Percentiles rank a stretch among this genome's conserved stretches.
phyloP scores from a whole-genome alignment of 2,113 vertebrate species.

The Lamprologus lemairii region DNA sequence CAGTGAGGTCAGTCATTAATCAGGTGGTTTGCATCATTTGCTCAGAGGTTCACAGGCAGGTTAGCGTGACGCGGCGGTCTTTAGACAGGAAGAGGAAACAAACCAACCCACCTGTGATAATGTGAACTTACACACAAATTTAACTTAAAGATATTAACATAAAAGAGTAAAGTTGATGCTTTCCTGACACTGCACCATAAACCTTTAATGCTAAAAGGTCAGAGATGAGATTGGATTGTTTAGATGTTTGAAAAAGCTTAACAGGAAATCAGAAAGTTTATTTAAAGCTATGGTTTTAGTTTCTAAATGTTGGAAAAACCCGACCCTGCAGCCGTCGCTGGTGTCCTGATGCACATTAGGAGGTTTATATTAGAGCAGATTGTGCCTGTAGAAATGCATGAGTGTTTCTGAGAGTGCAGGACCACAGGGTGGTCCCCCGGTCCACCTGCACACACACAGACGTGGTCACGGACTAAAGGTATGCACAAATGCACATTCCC shows the following conservation, averaged over 20 bases:
- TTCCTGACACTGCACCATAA: neutral
- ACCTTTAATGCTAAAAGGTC: neutral
- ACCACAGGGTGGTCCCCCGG: conserved; percentile 8
- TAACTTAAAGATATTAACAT: neutral
- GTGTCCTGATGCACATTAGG: neutral
- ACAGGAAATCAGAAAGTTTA: neutral
- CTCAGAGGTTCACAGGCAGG: neutral
- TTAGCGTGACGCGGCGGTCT: neutral
- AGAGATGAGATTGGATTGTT: neutral
- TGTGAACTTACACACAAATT: accelerated
- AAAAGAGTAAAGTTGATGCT: neutral
- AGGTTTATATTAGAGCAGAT: neutral
- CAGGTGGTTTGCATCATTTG: neutral
- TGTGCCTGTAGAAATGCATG: neutral
- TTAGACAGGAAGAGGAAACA: neutral
- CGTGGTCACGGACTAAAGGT: neutral
- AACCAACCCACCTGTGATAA: neutral
- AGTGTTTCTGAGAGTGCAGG: neutral
- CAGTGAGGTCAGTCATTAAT: neutral
- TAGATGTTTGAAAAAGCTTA: neutral
- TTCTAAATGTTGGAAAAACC: neutral
- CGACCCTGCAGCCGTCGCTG: neutral
- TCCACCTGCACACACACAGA: conserved; percentile 35
- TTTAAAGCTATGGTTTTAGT: neutral
- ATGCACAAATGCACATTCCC: neutral